Base-by-base conservation (phyloP, 2,888 invertebrate genomes). In the Liodrosophila aerea region DNA sequence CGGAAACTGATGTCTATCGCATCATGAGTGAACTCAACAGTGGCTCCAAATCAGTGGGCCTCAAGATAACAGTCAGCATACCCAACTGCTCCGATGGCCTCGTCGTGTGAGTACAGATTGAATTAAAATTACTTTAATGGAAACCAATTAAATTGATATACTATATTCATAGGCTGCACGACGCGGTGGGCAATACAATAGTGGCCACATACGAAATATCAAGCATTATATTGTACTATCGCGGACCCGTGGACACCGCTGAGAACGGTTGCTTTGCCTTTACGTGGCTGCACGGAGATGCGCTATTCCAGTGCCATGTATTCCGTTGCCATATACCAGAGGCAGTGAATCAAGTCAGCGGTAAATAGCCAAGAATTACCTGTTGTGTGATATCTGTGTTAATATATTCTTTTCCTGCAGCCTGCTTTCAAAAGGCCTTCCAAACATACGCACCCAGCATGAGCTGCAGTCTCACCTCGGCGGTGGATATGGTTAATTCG, bases 261-360 rank as follows among this genome's bases (percentile, higher is more conserved):
- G 98, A 98, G 82, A 94, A 95, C 0, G 94, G 96, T n/a, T 99
- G 99, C 90, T 99, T 99, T 91, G 98, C 98, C 7, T 98, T 99
- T 91, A 98, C 98, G 0, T 98, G 97, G 94, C 95, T 97, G 43
- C 97, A 97, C 88, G 98, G 98, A 0, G 96, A 97, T 83, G 95
- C 95, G 29, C 94, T 98, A 64, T 98, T 98, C 90, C 96, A 98
- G 90, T 99, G 99, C 91, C 98, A 99, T 91, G 97, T 98, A 43
- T 99, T 99, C 91, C 93, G 98, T 58, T 98, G 98, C 90, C 96
- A 97, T 89, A 95, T 97, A 87, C 95, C 96, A 22, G 98, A 98
- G 89, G 97, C 97, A 31, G 98, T 98, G 87, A 93, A 92, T 58
- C 93, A 94, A 89, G 94, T 94, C 43, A 94, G 94, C 76, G 93